Base-by-base conservation (phyloP, 2,113 vertebrate genomes). In the Archilochus colubris region DNA sequence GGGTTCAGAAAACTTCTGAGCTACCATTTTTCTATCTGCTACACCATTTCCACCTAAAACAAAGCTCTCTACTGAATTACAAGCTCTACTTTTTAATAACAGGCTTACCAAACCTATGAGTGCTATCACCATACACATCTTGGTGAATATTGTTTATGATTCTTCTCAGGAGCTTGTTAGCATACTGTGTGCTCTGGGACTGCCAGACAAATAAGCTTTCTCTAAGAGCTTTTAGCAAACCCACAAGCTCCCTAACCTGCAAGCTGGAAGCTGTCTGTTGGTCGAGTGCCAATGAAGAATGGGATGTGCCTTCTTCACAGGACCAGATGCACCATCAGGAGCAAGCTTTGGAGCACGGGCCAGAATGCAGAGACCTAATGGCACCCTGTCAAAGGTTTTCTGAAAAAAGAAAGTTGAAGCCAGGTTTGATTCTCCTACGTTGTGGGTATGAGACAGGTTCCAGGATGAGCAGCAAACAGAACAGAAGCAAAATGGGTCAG, bases 161-260 rank as follows among this genome's bases (percentile, higher is more conserved):
- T 89, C 55, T 87, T 94, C 28, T 59, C 51, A 21, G 14, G 27
- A 80, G 50, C 79, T 92, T 27, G 11, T 72, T 82, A 76, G 50
- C 30, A 36, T 28, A 79, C 10, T 18, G 20, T 31, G 24, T 30
- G 12, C 57, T 63, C 48, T 70, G 43, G 0, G 0, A 85, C 25
- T 43, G 33, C 36, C 67, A 86, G 93, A 50, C 46, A 88, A 86
- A 23, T 13, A 53, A 86, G 53, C 31, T 74, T 92, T 81, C 64
- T 83, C 64, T 38, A 88, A 77, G 55, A 86, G 76, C 64, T 94
- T 78, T 93, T 38, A 94, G 77, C 57, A 75, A 93, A 59, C 22
- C 61, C 69, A 55, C 57, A 64, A 72, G n/a, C 61, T 75, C 86
- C 62, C 57, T 78, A 83, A 90, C 76, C 66, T 86, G 31, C 57